Conservation (phyloP, 1,140 invertebrate genomes). For the Drosophila miranda region DNA sequence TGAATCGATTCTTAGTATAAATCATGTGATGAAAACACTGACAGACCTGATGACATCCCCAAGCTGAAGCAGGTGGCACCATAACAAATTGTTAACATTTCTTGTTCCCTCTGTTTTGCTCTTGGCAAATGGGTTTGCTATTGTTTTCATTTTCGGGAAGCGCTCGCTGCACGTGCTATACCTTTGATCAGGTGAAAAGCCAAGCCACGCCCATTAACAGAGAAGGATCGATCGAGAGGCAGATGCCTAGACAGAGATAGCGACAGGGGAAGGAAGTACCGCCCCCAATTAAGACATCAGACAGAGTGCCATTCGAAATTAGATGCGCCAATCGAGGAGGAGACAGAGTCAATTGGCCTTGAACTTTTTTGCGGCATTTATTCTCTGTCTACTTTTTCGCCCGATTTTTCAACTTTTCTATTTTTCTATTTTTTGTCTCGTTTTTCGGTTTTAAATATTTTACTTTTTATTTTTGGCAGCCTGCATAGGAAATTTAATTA, state of each 20-base stretch:
- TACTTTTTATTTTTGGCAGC: constrained; percentile 56
- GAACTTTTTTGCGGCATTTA: constrained; percentile 49
- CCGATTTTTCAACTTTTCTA: constrained; percentile 12
- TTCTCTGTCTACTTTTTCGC: constrained; percentile 17
- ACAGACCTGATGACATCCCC: neutral
- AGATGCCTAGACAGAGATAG: constrained; percentile 2
- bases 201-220: constrained; percentile 33
- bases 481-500: constrained; percentile 66
- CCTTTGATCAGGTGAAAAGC: constrained; percentile 40
- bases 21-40: constrained; percentile 20
- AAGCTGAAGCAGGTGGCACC: constrained; percentile 25
- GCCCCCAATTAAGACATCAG: constrained; percentile 40
- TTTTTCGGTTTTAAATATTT: constrained; percentile 25
- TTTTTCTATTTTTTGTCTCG: constrained; percentile 16
- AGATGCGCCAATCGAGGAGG: constrained; percentile 55
- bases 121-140: constrained; percentile 43
- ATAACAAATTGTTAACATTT: constrained; percentile 34
- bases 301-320: constrained; percentile 37
- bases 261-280: constrained; percentile 18
- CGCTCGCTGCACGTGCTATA: constrained; percentile 34
- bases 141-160: constrained; percentile 40
- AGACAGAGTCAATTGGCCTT: constrained; percentile 63
- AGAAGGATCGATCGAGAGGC: neutral
- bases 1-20: neutral
- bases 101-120: constrained; percentile 13